phyloP scores from a whole-genome alignment of 2,888 invertebrate species.

The Troglohyphantes excavatus region DNA sequence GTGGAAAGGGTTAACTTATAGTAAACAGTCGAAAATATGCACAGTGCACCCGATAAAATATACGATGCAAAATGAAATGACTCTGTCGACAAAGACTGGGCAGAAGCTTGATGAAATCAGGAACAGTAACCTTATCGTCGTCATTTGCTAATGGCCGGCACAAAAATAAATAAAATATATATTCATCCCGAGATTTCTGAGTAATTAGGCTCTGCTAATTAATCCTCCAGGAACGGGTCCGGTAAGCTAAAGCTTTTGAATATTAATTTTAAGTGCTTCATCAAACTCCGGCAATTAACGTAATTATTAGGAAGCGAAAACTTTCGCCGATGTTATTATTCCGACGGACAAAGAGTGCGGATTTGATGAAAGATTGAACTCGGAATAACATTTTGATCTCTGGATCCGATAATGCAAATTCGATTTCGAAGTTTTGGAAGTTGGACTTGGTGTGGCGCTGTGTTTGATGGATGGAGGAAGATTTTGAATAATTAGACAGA shows the following conservation, averaged over 20 bases:
- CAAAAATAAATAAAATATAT: conserved; percentile 41
- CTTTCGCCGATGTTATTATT: neutral
- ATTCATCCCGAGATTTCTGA: conserved; percentile 43
- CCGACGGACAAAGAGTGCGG: neutral
- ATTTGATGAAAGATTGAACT: conserved; percentile 1
- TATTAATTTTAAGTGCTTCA: conserved; percentile 65
- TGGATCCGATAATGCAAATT: conserved; percentile 33
- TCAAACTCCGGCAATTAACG: conserved; percentile 58
- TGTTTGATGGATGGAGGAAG: too few species aligned
- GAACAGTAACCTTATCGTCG: conserved; percentile 27
- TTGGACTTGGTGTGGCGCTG: too few species aligned
- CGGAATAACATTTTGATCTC: conserved; percentile 11
- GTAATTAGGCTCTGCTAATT: conserved; percentile 66
- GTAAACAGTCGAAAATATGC: too few species aligned
- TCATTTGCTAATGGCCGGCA: conserved; percentile 46
- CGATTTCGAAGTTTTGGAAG: neutral
- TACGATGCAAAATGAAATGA: too few species aligned
- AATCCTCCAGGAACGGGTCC: conserved; percentile 47
- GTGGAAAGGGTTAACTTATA: too few species aligned
- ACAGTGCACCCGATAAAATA: too few species aligned
- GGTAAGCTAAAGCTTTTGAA: conserved; percentile 38
- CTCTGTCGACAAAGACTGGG: too few species aligned
- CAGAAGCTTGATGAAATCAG: too few species aligned
- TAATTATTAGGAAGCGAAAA: conserved; percentile 49
- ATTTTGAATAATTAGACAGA: too few species aligned